These are phyloP conservation scores for Epinephelus fuscoguttatus DNA, from an alignment of 2,113 vertebrate genomes.

Conservation along the genomic window DNA sequence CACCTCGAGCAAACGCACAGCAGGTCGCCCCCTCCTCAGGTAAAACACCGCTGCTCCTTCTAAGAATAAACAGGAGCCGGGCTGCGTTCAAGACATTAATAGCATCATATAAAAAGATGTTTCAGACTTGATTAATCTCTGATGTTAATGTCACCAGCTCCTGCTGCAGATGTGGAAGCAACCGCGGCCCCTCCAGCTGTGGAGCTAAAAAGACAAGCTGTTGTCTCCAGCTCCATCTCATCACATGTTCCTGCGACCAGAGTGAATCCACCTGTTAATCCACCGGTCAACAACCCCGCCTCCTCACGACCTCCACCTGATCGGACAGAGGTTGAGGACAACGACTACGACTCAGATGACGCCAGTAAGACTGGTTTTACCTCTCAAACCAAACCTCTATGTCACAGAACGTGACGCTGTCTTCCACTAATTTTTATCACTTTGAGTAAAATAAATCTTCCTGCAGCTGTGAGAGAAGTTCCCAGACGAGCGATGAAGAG, in stretches of 20 bases:
- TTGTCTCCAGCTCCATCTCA: constrained; percentile 26
- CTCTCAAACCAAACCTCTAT: not conserved
- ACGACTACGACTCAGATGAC: constrained; percentile 95
- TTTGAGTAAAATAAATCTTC: not conserved
- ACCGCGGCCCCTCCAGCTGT: constrained; percentile 59
- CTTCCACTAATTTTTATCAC: not conserved
- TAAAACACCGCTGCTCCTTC: constrained; percentile 34
- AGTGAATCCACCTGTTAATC: constrained; percentile 14
- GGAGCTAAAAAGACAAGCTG: constrained; percentile 83
- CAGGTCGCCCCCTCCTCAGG: constrained; percentile 55
- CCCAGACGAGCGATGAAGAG: not conserved
- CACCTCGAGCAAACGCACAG: constrained; percentile 24
- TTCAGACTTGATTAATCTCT: not conserved
- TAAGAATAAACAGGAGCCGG: constrained; percentile 31
- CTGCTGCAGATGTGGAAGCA: constrained; percentile 61
- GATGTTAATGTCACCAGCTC: not conserved
- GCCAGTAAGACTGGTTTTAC: constrained; percentile 84
- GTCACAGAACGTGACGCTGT: not conserved
- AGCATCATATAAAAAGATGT: not conserved
- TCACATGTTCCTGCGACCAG: constrained; percentile 29
- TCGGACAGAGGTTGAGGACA: constrained; percentile 85
- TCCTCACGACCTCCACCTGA: constrained; percentile 70
- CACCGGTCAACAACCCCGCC: constrained; percentile 31
- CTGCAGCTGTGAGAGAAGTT: not conserved
- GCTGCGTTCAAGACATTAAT: not conserved